phyloP scores from a whole-genome alignment of 1,140 invertebrate genomes.

The Phthorimaea operculella region DNA sequence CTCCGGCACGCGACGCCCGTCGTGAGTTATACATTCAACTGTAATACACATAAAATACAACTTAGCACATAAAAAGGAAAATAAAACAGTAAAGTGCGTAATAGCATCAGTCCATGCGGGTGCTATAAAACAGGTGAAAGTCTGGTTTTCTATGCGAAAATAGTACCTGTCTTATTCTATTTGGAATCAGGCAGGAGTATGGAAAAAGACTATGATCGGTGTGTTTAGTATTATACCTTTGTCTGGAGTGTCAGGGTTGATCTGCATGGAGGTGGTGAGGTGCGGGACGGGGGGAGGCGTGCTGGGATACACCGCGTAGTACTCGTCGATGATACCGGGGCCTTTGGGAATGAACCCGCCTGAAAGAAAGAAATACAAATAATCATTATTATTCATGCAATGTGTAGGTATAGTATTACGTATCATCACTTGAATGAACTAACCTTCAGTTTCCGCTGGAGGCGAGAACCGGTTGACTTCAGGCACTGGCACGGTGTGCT shows the following conservation, averaged over 20 bases:
- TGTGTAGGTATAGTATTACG: no score
- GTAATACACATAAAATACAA: slow-evolving; percentile 11
- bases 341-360: slow-evolving; percentile 78
- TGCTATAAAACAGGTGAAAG: no score
- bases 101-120: no score
- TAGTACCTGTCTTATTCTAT: no score
- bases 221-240: slow-evolving; percentile 29
- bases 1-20: slow-evolving; percentile 34
- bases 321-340: slow-evolving; percentile 69
- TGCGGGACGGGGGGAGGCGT: slow-evolving; percentile 41
- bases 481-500: slow-evolving; percentile 25
- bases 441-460: slow-evolving; percentile 76
- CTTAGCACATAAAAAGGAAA: background rate
- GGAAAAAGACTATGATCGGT: no score
- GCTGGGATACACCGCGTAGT: slow-evolving; percentile 68
- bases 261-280: slow-evolving; percentile 55
- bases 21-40: slow-evolving; percentile 38
- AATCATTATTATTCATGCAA: slow-evolving; percentile 5
- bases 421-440: no score
- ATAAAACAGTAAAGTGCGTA: background rate
- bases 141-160: no score
- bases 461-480: slow-evolving; percentile 70
- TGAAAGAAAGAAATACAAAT: slow-evolving; percentile 16
- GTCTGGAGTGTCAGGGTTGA: slow-evolving; percentile 23
- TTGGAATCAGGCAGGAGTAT: no score